phyloP scores from a whole-genome alignment of 2,888 invertebrate genomes.

The Sepioteuthis lessoniana region DNA sequence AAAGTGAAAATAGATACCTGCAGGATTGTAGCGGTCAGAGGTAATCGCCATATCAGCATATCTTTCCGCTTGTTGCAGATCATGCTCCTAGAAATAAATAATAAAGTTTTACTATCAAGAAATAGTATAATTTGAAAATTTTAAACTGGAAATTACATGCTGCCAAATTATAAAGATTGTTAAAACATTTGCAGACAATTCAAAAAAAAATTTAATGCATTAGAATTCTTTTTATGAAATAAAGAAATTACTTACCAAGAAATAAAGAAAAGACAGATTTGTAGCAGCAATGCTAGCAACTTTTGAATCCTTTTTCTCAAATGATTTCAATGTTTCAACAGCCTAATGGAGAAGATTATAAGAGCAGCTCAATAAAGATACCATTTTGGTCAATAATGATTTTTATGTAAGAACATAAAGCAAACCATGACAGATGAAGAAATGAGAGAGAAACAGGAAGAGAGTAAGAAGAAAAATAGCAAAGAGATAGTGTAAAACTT shows the following conservation, averaged over 20 bases:
- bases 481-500: too few species aligned
- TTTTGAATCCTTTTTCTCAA: conserved; percentile 88
- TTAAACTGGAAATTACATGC: neutral
- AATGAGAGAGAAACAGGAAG: too few species aligned
- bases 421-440: too few species aligned
- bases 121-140: neutral
- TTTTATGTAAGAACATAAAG: neutral
- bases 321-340: conserved; percentile 87
- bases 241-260: conserved; percentile 79
- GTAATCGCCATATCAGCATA: conserved; percentile 85
- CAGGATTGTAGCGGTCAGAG: conserved; percentile 85
- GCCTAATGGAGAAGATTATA: conserved; percentile 78
- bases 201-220: too few species aligned
- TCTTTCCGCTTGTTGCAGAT: conserved; percentile 84
- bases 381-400: neutral
- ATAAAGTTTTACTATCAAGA: neutral
- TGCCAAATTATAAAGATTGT: neutral
- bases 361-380: neutral
- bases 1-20: conserved; percentile 72
- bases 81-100: conserved; percentile 81
- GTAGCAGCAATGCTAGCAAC: conserved; percentile 89
- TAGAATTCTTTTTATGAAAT: neutral
- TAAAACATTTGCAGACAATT: neutral
- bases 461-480: too few species aligned
- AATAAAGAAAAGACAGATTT: conserved; percentile 89